These are phyloP conservation scores for Poecilia wingei DNA, from an alignment of 2,797 vertebrate species.

Conservation along the genomic window DNA sequence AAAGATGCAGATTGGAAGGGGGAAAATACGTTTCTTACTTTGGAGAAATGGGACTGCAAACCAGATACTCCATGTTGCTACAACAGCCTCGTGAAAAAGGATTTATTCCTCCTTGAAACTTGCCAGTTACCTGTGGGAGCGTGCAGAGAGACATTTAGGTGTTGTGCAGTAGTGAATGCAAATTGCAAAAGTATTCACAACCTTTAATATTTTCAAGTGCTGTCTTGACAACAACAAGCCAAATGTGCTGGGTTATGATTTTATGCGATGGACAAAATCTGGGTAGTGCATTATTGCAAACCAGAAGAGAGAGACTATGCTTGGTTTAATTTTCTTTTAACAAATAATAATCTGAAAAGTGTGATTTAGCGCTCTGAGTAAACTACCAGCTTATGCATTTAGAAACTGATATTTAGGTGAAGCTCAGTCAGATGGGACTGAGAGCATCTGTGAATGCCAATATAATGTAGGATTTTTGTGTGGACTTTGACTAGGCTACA, in stretches of 20 bases:
- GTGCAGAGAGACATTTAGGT: neutral
- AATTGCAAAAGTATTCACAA: neutral
- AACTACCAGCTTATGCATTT: neutral
- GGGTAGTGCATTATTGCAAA: neutral
- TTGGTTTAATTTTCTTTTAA: neutral
- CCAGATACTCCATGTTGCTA: constrained; percentile 91
- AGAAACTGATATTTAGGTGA: neutral
- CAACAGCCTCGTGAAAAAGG: constrained; percentile 95
- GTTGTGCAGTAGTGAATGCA: neutral
- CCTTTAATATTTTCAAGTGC: neutral
- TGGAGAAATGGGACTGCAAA: constrained; percentile 94
- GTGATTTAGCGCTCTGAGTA: neutral
- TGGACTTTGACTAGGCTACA: neutral
- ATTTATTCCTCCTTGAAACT: constrained; percentile 95
- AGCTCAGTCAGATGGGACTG: neutral
- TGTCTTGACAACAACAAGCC: neutral
- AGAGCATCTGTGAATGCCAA: neutral
- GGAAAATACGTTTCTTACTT: constrained; percentile 79
- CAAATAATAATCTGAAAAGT: neutral
- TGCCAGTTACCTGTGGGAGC: constrained; percentile 92
- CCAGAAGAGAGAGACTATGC: neutral
- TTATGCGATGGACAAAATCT: neutral
- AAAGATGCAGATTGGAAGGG: neutral
- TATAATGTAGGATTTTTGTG: neutral
- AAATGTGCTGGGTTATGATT: neutral